Percentiles rank a stretch among this genome's conserved stretches.
Evolutionary conservation across 2,888 invertebrate species (phyloP).

Genomic region (Cataglyphis albicans): DNA sequence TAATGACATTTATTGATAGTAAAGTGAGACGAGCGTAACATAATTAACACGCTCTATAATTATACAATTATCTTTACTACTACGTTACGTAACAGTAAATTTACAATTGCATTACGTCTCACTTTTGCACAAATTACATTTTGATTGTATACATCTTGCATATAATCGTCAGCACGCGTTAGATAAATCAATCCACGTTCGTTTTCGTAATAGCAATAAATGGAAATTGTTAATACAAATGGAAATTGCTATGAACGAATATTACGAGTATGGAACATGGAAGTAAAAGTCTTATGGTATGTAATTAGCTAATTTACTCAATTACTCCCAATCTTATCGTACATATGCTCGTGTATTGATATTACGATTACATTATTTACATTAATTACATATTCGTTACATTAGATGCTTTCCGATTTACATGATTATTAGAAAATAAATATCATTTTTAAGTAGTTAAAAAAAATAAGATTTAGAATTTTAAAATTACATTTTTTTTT

Average conservation of each 20-base stretch:
- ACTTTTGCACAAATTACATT: constrained; percentile 21
- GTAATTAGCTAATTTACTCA: constrained; percentile 30
- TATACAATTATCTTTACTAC: neutral
- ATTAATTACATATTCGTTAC: neutral
- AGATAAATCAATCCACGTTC: constrained; percentile 21
- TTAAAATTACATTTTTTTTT: neutral
- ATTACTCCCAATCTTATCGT: neutral
- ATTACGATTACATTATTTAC: neutral
- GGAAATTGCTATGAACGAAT: constrained; percentile 4
- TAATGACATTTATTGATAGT: neutral
- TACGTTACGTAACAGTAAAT: constrained; percentile 35
- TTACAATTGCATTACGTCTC: neutral
- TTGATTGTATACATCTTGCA: constrained; percentile 3
- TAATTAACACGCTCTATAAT: neutral
- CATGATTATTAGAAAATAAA: neutral
- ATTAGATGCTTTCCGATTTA: neutral
- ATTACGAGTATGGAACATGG: neutral
- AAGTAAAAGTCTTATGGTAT: neutral
- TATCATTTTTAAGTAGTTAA: neutral
- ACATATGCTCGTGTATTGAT: neutral
- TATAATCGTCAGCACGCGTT: neutral
- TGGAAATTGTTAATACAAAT: neutral
- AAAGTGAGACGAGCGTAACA: constrained; percentile 20
- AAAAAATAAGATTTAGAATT: neutral
- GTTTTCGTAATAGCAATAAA: constrained; percentile 15